Base-by-base conservation (phyloP, 2,888 invertebrate genomes). In the Dynastes grantii region DNA sequence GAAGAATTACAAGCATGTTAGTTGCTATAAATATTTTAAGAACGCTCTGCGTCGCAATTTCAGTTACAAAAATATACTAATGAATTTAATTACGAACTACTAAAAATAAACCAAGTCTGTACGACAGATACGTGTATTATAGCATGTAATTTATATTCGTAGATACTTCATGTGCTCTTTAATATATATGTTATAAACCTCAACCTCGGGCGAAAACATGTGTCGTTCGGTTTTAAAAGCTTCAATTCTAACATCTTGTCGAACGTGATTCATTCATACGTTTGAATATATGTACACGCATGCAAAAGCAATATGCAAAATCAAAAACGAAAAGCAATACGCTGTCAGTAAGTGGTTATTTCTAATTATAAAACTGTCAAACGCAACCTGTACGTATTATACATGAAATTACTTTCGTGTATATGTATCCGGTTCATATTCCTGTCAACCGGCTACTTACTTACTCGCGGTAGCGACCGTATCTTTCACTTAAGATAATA, bases 321-420 rank as follows among this genome's bases (percentile, higher is more conserved):
- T n/a, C 55, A 27, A 61, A n/a, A n/a, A 40, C 27, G 37, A 45
- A 40, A 76, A 22, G 16, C 63, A 11, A 63, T 45, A 49, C 13
- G 37, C 40, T 61, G 58, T 55, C 63, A 49, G 73, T 55, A 78
- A 63, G 70, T 70, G 78, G 76, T 70, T 77, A 77, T 75, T 77
- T 79, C 79, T 79, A 79, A 79, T 79, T 79, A 79, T 79, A 77
- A 79, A 77, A 65, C 73, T 79, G 79, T 77, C 79, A 79, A 79
- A 79, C 53, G 45, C 77, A 75, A 79, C 79, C 77, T 77, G 79
- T 51, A 55, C 65, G 79, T 67, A 68, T 76, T 78, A 76, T 58
- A 78, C 78, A 76, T 77, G 77, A 77, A 79, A 77, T 79, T 70
- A 70, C 78, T 68, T 78, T 58, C 67, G 63, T 64, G 53, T 67